A percentile compares a stretch with the other conserved stretches of the same genome.
These are phyloP conservation scores for Actias luna DNA, from an alignment of 2,888 invertebrate genomes.

Conservation along the genomic window DNA sequence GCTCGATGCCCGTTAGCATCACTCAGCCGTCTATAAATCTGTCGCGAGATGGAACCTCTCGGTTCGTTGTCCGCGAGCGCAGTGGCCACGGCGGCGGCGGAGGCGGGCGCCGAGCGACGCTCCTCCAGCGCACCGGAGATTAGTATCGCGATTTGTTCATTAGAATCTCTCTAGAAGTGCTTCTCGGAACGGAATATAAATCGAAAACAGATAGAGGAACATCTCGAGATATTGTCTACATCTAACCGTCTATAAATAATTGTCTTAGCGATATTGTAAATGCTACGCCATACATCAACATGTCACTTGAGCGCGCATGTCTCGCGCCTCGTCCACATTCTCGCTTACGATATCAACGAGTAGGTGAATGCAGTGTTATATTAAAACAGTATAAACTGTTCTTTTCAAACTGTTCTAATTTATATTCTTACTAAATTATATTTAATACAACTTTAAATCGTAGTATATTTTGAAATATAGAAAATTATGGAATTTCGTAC, in stretches of 20 bases:
- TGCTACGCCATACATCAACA: conserved; percentile 51
- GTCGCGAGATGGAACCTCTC: conserved; percentile 43
- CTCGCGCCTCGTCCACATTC: conserved; percentile 9
- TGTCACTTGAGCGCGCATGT: conserved; percentile 36
- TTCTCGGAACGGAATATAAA: conserved; percentile 34
- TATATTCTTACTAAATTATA: background rate
- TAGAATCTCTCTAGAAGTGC: conserved; percentile 28
- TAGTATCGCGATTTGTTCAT: conserved; percentile 26
- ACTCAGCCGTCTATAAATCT: conserved; percentile 58
- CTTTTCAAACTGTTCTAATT: background rate
- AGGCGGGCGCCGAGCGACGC: background rate
- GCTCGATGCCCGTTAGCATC: conserved; percentile 35
- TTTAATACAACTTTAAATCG: background rate
- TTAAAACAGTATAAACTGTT: background rate
- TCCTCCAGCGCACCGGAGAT: conserved; percentile 36
- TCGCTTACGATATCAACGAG: background rate
- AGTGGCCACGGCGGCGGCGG: background rate
- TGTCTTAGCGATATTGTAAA: conserved; percentile 47
- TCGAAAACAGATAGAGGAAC: conserved; percentile 20
- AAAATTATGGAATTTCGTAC: background rate
- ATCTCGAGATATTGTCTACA: conserved; percentile 7
- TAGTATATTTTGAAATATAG: background rate
- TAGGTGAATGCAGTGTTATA: background rate
- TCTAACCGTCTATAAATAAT: conserved; percentile 40
- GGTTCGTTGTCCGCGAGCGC: conserved; percentile 45